Conservation (phyloP, 2,113 vertebrate species). For the Boulengeromyrus knoepffleri region DNA sequence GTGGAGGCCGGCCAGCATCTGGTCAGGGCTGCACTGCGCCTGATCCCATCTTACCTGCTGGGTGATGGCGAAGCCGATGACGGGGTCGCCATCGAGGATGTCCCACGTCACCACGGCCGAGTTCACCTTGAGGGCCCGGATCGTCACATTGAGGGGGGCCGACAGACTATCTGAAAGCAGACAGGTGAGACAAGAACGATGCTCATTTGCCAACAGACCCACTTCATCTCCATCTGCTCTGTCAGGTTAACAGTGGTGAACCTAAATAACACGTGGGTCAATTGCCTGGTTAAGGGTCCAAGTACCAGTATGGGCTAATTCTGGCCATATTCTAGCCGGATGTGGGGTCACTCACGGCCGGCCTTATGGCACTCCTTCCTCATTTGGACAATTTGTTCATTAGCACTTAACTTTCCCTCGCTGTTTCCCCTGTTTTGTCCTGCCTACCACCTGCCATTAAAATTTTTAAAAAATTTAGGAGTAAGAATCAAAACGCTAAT, state of each 20-base stretch:
- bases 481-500: neutral
- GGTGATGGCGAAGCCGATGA: constrained; percentile 93
- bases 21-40: neutral
- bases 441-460: neutral
- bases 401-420: neutral
- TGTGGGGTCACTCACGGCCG: neutral
- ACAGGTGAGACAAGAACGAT: neutral
- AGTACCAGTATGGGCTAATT: neutral
- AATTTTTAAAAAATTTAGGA: neutral
- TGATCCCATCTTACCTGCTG: constrained; percentile 72
- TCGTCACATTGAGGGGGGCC: constrained; percentile 90
- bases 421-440: neutral
- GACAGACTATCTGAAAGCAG: constrained; percentile 74
- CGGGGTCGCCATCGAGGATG: constrained; percentile 84
- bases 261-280: neutral
- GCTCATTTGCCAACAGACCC: neutral
- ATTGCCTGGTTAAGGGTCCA: neutral
- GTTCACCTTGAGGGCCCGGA: constrained; percentile 86
- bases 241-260: neutral
- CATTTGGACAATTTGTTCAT: neutral
- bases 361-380: neutral
- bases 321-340: neutral
- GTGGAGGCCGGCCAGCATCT: neutral
- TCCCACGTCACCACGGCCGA: constrained; percentile 93
- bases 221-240: neutral